Evolutionary conservation across 2,797 vertebrate species (phyloP).

Genomic region (Ambastaia sidthimunki): DNA sequence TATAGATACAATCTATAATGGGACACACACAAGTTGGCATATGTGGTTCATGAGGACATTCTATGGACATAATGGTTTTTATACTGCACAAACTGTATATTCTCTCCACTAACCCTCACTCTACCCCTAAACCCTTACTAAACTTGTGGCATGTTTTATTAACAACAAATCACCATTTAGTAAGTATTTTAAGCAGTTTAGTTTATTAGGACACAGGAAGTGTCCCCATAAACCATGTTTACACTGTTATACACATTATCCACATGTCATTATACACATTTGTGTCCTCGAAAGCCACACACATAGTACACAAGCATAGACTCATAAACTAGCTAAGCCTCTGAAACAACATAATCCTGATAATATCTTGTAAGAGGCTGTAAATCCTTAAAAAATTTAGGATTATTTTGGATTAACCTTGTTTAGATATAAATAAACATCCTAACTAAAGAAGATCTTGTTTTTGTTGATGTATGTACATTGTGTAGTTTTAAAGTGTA

Average conservation of each 20-base stretch:
- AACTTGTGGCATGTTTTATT: no score
- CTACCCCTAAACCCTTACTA: no score
- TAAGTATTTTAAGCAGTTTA: no score
- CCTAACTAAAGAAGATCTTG: background rate
- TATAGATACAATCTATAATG: conserved; percentile 15
- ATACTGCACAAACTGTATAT: no score
- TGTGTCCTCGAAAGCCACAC: background rate
- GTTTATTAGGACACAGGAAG: no score
- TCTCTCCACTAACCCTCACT: no score
- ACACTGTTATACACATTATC: no score
- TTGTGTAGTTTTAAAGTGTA: background rate
- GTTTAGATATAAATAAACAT: background rate
- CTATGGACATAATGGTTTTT: no score
- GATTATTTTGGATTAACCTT: background rate
- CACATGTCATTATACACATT: no score
- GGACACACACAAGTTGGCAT: background rate
- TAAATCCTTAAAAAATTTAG: background rate
- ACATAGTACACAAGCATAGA: background rate
- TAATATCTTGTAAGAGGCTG: background rate
- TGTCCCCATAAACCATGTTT: no score
- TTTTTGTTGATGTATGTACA: background rate
- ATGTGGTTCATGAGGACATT: no score
- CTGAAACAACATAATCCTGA: background rate
- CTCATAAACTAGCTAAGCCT: background rate
- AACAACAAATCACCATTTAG: no score